phyloP scores from a whole-genome alignment of 2,888 invertebrate species.

The Ectemnius continuus region DNA sequence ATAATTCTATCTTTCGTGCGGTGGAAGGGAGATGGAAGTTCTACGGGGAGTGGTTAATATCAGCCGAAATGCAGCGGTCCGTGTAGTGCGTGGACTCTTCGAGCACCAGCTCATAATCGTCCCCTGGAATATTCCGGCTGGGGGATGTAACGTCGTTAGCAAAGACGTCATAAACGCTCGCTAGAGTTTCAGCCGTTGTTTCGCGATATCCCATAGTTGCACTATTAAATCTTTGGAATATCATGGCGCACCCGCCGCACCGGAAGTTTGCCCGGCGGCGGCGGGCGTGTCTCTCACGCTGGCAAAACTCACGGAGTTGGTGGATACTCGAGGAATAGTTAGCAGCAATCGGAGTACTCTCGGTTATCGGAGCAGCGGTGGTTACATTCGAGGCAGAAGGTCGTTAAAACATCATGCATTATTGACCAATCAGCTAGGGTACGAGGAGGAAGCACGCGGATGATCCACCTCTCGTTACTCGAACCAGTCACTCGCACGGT shows the following conservation, averaged over 20 bases:
- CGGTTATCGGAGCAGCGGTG: conserved; percentile 20
- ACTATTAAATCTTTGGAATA: conserved; percentile 12
- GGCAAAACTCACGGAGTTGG: background rate
- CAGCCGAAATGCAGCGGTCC: too few relatives aligned
- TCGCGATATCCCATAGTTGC: conserved; percentile 14
- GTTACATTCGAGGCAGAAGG: conserved; percentile 57
- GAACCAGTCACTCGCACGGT: too few relatives aligned
- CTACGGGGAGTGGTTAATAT: too few relatives aligned
- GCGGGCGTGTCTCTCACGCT: background rate
- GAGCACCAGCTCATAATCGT: too few relatives aligned
- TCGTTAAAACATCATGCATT: conserved; percentile 58
- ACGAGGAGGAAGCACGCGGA: background rate
- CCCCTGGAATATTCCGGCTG: background rate
- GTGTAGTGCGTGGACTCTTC: too few relatives aligned
- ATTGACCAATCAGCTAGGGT: conserved; percentile 38
- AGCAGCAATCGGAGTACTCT: conserved; percentile 46
- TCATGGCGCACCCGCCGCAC: background rate
- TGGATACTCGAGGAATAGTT: conserved; percentile 36
- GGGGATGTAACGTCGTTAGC: conserved; percentile 12
- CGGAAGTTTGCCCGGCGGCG: background rate
- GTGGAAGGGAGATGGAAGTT: too few relatives aligned
- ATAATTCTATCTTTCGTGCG: too few relatives aligned
- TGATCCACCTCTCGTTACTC: too few relatives aligned
- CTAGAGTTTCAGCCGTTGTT: conserved; percentile 17
- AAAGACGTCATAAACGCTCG: conserved; percentile 31